These are phyloP conservation scores for Sinhomidia bicolor DNA, from an alignment of 2,888 invertebrate species.

Conservation along the genomic window DNA sequence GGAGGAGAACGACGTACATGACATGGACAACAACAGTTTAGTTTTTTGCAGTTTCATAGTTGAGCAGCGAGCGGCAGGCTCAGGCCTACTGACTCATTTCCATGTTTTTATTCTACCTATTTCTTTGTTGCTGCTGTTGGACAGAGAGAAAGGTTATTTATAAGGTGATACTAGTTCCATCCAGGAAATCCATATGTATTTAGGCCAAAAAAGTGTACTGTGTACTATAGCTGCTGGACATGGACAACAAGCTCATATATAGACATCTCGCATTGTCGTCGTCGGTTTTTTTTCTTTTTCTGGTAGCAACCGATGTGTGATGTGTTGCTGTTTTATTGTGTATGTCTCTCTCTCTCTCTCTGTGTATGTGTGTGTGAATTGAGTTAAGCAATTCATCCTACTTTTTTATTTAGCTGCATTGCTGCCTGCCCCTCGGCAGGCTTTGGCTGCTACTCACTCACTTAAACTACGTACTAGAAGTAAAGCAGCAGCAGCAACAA, in stretches of 20 bases:
- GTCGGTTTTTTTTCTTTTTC: not conserved
- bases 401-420: slow-evolving; percentile 69
- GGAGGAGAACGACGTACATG: not conserved
- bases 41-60: slow-evolving; percentile 29
- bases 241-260: not conserved
- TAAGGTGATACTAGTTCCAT: slow-evolving; percentile 62
- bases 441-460: slow-evolving; percentile 14
- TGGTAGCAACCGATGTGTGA: slow-evolving; percentile 22
- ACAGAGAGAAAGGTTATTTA: slow-evolving; percentile 38
- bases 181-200: slow-evolving; percentile 67
- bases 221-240: slow-evolving; percentile 37
- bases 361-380: slow-evolving; percentile 22
- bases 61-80: not conserved
- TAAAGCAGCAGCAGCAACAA: not conserved
- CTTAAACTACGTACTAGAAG: not conserved
- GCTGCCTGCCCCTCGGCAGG: slow-evolving; percentile 19
- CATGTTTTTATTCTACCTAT: slow-evolving; percentile 42
- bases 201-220: slow-evolving; percentile 42
- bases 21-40: slow-evolving; percentile 12
- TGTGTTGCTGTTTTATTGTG: slow-evolving; percentile 43
- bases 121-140: slow-evolving; percentile 28
- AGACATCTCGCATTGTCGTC: not conserved
- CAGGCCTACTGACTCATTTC: slow-evolving; percentile 52
- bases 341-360: not conserved
- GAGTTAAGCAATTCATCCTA: slow-evolving; percentile 68